These are phyloP conservation scores for Zaprionus capensis DNA, from an alignment of 1,140 invertebrate genomes.

Conservation along the genomic window DNA sequence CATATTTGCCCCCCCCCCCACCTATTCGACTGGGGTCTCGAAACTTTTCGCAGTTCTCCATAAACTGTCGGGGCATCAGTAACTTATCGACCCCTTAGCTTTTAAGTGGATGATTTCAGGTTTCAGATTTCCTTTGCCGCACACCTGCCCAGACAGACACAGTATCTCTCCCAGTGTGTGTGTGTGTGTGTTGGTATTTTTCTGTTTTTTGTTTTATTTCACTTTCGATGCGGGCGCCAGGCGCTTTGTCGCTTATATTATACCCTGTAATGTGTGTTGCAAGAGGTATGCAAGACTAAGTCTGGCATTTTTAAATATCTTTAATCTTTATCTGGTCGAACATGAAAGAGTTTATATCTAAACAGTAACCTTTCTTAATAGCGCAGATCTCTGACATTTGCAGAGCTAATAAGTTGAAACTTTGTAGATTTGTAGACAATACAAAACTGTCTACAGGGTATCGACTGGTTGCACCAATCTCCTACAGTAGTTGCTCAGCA, in stretches of 20 bases:
- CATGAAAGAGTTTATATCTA: background rate
- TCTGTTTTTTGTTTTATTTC: constrained; percentile 64
- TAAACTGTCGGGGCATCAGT: constrained; percentile 81
- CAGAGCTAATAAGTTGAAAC: background rate
- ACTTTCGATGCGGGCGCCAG: constrained; percentile 60
- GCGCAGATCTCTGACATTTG: background rate
- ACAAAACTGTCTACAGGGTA: background rate
- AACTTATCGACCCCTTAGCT: constrained; percentile 81
- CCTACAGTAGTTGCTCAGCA: background rate
- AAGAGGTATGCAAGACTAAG: background rate
- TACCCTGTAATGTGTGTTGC: background rate
- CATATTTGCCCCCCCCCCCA: background rate
- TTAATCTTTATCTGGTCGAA: background rate
- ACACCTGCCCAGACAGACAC: constrained; percentile 39
- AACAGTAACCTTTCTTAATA: background rate
- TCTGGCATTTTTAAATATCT: no score
- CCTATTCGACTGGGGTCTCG: background rate
- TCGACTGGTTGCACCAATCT: background rate
- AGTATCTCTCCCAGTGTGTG: background rate
- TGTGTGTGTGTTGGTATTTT: background rate
- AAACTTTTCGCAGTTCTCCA: constrained; percentile 50
- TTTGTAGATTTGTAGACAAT: no score
- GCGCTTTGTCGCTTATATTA: constrained; percentile 23
- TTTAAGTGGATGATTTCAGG: constrained; percentile 82
- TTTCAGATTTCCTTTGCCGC: constrained; percentile 62